Conservation (phyloP, 2,888 invertebrate species). For the Octonoba sinensis region DNA sequence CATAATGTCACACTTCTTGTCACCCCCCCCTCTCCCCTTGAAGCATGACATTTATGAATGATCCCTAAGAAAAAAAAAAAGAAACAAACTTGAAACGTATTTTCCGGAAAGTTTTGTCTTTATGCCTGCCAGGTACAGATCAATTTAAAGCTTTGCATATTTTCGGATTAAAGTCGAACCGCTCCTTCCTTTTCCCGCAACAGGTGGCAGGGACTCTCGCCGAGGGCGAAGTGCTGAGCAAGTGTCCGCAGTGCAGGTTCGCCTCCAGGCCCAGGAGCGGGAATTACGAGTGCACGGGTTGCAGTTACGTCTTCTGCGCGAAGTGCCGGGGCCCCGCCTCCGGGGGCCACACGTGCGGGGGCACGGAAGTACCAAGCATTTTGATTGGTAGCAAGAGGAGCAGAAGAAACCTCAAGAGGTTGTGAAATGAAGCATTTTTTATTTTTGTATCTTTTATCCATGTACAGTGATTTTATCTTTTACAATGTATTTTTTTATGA, state of each 20-base stretch:
- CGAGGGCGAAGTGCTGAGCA: slow-evolving; percentile 8
- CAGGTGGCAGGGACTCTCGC: slow-evolving; percentile 21
- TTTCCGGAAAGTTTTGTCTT: no score
- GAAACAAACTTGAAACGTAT: no score
- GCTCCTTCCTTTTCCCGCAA: not conserved
- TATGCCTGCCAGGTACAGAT: no score
- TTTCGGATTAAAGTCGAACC: no score
- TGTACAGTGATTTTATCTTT: no score
- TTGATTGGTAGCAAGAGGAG: slow-evolving; percentile 39
- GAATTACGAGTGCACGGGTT: slow-evolving; percentile 13
- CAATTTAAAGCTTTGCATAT: no score
- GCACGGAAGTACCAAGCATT: not conserved
- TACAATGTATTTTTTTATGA: no score
- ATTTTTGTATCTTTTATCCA: no score
- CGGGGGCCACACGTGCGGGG: slow-evolving; percentile 1
- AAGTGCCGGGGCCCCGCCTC: slow-evolving; percentile 7
- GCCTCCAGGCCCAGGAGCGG: slow-evolving; percentile 15
- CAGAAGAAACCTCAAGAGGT: slow-evolving; percentile 26
- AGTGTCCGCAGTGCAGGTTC: slow-evolving; percentile 27
- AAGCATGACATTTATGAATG: no score
- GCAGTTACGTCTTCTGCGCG: slow-evolving; percentile 32
- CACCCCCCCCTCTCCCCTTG: no score
- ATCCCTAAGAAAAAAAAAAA: no score
- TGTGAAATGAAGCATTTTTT: not conserved
- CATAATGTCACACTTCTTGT: no score